Conservation (phyloP, 2,797 vertebrate species). For the Xiphorhynchus erythropygius region DNA sequence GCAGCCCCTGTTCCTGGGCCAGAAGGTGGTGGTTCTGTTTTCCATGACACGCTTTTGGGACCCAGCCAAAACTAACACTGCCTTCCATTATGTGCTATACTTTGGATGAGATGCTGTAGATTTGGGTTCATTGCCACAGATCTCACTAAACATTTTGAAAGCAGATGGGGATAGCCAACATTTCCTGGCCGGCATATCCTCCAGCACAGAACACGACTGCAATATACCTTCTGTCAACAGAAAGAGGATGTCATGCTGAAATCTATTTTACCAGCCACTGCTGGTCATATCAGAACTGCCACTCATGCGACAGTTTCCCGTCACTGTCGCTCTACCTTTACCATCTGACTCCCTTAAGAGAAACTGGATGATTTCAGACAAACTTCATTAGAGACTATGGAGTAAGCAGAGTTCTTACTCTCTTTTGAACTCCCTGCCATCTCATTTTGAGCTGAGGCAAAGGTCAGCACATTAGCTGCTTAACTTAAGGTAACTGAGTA, state of each 20-base stretch:
- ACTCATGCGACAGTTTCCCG: neutral
- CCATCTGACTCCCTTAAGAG: neutral
- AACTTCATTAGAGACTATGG: neutral
- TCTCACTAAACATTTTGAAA: neutral
- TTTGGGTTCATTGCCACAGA: neutral
- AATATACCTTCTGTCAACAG: constrained; percentile 25
- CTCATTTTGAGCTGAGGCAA: neutral
- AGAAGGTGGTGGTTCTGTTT: neutral
- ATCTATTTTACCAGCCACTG: neutral
- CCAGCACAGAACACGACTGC: neutral
- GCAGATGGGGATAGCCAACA: neutral
- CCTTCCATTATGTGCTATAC: neutral
- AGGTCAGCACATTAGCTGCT: neutral
- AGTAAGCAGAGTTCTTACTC: neutral
- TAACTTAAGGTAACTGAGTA: neutral
- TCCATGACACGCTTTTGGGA: neutral
- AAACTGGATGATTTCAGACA: neutral
- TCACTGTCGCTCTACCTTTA: neutral
- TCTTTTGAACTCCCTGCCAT: neutral
- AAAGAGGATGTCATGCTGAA: neutral
- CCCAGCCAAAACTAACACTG: neutral
- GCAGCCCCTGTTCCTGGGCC: neutral
- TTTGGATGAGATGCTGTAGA: neutral
- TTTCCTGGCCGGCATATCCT: neutral
- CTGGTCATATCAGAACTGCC: neutral